Conservation (phyloP, 2,888 invertebrate species). For the Linnaemya tessellans region DNA sequence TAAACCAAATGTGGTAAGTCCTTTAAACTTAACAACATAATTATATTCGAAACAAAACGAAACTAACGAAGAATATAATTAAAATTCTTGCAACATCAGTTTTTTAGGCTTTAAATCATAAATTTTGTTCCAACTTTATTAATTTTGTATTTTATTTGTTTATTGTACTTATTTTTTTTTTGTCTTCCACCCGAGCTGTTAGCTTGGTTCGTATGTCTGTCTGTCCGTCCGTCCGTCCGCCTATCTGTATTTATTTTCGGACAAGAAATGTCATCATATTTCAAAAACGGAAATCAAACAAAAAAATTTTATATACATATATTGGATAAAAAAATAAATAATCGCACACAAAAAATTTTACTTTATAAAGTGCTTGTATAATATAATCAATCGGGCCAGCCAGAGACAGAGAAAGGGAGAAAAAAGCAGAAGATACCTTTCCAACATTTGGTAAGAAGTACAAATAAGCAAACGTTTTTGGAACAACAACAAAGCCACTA, state of each 20-base stretch:
- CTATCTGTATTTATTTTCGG: slow-evolving; percentile 74
- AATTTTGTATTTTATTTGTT: slow-evolving; percentile 42
- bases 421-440: slow-evolving; percentile 73
- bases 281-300: slow-evolving; percentile 76
- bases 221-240: slow-evolving; percentile 4
- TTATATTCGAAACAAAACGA: slow-evolving; percentile 29
- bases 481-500: slow-evolving; percentile 67
- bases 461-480: slow-evolving; percentile 48
- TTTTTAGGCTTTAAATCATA: slow-evolving; percentile 70
- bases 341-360: slow-evolving; percentile 38
- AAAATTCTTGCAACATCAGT: slow-evolving; percentile 67
- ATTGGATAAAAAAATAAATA: not conserved
- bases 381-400: slow-evolving; percentile 33
- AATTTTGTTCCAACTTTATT: slow-evolving; percentile 61
- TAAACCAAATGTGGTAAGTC: slow-evolving; percentile 65
- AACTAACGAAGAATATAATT: slow-evolving; percentile 47
- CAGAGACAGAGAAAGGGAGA: slow-evolving; percentile 67
- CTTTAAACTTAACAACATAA: slow-evolving; percentile 67
- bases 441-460: slow-evolving; percentile 48
- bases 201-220: slow-evolving; percentile 12
- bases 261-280: slow-evolving; percentile 78
- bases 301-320: slow-evolving; percentile 71
- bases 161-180: slow-evolving; percentile 1
- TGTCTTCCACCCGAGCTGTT: slow-evolving; percentile 24
- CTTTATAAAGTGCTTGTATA: slow-evolving; percentile 29